Percentiles rank a stretch among this genome's conserved stretches.
Evolutionary conservation across 2,113 vertebrate species (phyloP).

Genomic region (Anser cygnoides): DNA sequence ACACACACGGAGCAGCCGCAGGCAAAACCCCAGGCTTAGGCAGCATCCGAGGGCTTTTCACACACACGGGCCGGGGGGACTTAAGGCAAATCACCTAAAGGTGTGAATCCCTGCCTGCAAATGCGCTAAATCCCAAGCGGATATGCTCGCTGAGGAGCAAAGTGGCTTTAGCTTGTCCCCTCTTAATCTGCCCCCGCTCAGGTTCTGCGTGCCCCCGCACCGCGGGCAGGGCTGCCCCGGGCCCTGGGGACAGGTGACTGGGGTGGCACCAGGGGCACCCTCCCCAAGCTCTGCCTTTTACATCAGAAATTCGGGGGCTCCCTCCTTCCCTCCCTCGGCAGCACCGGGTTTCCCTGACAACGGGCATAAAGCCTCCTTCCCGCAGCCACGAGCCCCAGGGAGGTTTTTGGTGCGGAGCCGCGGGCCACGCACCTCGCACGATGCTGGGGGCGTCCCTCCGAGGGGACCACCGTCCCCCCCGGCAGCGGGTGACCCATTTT

Average conservation of each 20-base stretch:
- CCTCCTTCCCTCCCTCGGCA: neutral
- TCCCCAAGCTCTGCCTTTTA: neutral
- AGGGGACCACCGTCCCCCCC: rapidly evolving
- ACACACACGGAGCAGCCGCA: rapidly evolving
- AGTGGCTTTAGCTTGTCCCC: slow-evolving; percentile 25
- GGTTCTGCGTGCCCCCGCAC: neutral
- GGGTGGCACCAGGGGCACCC: neutral
- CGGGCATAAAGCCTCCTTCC: neutral
- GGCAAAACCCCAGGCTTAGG: neutral
- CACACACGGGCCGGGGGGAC: neutral
- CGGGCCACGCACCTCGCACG: neutral
- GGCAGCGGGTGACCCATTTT: neutral
- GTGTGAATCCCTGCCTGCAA: slow-evolving; percentile 59
- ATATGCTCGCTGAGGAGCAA: slow-evolving; percentile 13
- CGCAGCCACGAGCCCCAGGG: neutral
- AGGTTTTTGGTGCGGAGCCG: neutral
- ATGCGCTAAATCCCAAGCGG: slow-evolving; percentile 55
- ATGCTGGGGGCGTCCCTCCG: rapidly evolving
- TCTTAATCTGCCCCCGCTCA: slow-evolving; percentile 35
- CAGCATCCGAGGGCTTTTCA: neutral
- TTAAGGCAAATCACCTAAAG: slow-evolving; percentile 54
- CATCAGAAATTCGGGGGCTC: neutral
- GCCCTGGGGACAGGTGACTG: neutral
- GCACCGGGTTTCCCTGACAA: neutral
- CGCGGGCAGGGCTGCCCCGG: neutral